Conservation (phyloP, 2,113 vertebrate species). For the Isurus oxyrinchus region DNA sequence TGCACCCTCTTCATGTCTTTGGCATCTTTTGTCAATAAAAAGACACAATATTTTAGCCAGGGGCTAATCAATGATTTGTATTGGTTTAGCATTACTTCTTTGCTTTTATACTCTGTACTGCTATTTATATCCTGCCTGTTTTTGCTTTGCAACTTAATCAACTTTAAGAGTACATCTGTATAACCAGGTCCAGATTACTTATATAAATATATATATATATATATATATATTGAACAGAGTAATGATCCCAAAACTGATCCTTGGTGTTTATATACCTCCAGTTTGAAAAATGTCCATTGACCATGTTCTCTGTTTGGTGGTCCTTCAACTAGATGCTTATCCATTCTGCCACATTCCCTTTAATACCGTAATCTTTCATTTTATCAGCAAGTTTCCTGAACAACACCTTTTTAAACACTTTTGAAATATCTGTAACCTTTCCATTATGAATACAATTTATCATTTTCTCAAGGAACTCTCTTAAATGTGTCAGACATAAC, state of each 20-base stretch:
- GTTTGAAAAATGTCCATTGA: background rate
- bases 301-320: background rate
- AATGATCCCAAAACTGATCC: background rate
- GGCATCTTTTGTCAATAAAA: background rate
- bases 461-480: background rate
- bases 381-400: background rate
- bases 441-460: background rate
- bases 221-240: background rate
- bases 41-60: background rate
- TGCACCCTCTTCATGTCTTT: too few species aligned
- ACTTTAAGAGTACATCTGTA: background rate
- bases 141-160: constrained; percentile 14
- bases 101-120: background rate
- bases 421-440: background rate
- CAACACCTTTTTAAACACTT: background rate
- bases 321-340: too few species aligned
- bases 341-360: background rate
- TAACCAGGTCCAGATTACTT: background rate
- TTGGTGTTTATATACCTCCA: background rate
- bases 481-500: background rate
- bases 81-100: background rate
- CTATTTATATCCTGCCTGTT: constrained; percentile 35
- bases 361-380: background rate
- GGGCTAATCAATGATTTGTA: background rate
- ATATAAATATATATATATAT: background rate